A percentile compares a stretch with the other conserved stretches of the same genome.
These are phyloP conservation scores for Streptopelia turtur DNA, from an alignment of 2,797 vertebrate species.

Conservation along the genomic window DNA sequence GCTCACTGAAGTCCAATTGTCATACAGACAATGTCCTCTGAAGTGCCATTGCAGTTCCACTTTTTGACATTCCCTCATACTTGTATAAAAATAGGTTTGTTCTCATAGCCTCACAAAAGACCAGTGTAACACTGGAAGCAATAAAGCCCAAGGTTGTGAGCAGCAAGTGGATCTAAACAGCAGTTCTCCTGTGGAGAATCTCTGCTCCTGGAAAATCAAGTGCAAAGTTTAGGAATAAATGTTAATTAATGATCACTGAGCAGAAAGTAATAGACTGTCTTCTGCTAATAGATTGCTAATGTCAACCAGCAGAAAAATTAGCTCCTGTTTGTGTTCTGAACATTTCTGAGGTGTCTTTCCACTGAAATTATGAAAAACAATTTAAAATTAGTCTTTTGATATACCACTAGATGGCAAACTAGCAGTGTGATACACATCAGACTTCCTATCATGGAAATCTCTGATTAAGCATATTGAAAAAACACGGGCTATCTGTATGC, in stretches of 20 bases:
- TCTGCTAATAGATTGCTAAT: background rate
- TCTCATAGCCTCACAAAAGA: background rate
- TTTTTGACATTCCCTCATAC: background rate
- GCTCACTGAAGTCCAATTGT: background rate
- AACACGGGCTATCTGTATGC: background rate
- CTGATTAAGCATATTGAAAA: background rate
- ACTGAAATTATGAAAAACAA: background rate
- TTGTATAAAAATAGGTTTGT: background rate
- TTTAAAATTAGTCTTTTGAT: background rate
- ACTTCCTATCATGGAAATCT: background rate
- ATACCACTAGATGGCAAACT: constrained; percentile 69
- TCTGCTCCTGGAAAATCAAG: background rate
- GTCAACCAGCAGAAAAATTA: background rate
- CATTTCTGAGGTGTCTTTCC: background rate
- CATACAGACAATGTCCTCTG: background rate
- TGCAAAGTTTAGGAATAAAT: background rate
- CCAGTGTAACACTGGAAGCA: background rate
- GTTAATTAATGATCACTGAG: background rate
- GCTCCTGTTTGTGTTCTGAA: background rate
- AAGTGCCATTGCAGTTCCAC: background rate
- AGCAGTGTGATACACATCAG: constrained; percentile 2
- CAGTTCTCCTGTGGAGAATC: background rate
- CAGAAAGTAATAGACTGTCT: background rate
- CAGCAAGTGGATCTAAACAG: background rate
- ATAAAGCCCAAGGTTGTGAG: background rate